phyloP scores from a whole-genome alignment of 2,888 invertebrate genomes.

The Eustalomyia histrio region DNA sequence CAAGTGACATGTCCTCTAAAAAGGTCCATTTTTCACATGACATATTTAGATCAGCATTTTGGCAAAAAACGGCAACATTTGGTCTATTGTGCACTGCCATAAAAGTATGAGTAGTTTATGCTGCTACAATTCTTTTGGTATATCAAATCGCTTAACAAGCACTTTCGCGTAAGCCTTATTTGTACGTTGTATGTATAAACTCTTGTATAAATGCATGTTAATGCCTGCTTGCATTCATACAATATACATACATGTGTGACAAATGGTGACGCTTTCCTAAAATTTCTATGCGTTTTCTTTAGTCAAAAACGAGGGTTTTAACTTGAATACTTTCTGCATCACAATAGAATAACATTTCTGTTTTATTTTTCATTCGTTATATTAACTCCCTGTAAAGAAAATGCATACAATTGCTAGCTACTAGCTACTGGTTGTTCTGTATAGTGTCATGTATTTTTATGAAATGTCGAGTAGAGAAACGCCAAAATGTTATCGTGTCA shows the following conservation, averaged over 20 bases:
- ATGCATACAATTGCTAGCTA: slow-evolving; percentile 34
- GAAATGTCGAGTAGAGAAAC: slow-evolving; percentile 45
- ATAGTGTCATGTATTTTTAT: slow-evolving; percentile 44
- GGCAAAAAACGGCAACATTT: background rate
- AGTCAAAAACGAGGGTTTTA: slow-evolving; percentile 8
- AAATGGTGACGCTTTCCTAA: slow-evolving; percentile 50
- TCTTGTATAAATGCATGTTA: slow-evolving; percentile 7
- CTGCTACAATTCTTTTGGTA: slow-evolving; percentile 33
- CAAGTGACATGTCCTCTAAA: no score
- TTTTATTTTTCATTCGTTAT: background rate
- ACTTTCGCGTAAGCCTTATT: slow-evolving; percentile 36
- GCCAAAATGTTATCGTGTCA: slow-evolving; percentile 52
- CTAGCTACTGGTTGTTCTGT: slow-evolving; percentile 25
- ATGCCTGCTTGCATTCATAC: slow-evolving; percentile 15
- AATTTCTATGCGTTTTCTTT: slow-evolving; percentile 38
- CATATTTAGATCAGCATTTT: no score
- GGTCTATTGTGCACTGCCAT: background rate
- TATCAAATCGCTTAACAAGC: slow-evolving; percentile 46
- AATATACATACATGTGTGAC: slow-evolving; percentile 30
- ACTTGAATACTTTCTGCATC: background rate
- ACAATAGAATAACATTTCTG: background rate
- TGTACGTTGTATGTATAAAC: background rate
- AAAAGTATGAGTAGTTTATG: slow-evolving; percentile 30
- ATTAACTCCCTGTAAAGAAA: background rate
- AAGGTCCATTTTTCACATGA: no score